These are phyloP conservation scores for Holacanthella duospinosa DNA, from an alignment of 2,888 invertebrate species.

Conservation along the genomic window DNA sequence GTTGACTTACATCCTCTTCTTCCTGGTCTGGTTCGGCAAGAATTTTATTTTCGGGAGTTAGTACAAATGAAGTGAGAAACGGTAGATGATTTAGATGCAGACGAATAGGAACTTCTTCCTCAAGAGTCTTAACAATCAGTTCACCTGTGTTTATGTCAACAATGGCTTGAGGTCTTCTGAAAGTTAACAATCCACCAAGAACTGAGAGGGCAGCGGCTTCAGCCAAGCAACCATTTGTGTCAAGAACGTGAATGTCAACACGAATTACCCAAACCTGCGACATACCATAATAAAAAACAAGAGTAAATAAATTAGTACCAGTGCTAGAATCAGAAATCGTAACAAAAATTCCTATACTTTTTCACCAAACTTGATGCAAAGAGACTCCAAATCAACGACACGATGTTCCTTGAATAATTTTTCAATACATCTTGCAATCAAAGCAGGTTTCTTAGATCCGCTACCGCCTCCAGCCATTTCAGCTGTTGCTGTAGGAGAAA, in stretches of 20 bases:
- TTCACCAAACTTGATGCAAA: constrained; percentile 36
- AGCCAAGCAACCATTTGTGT: constrained; percentile 33
- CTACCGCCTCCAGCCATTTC: constrained; percentile 33
- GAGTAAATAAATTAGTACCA: background rate
- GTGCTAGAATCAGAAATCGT: too few species aligned
- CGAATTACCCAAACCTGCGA: constrained; percentile 34
- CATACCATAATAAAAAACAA: background rate
- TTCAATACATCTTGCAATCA: constrained; percentile 30
- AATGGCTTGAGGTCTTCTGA: constrained; percentile 29
- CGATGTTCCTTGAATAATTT: constrained; percentile 33
- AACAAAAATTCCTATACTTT: constrained; percentile 21
- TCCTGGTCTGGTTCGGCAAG: constrained; percentile 29
- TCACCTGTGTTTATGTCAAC: constrained; percentile 29
- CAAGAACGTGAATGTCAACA: constrained; percentile 32
- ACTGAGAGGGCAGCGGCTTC: constrained; percentile 33
- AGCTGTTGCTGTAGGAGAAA: constrained; percentile 34
- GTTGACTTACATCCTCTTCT: constrained; percentile 26
- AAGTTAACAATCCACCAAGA: constrained; percentile 30
- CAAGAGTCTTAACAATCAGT: constrained; percentile 22
- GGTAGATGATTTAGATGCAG: constrained; percentile 32
- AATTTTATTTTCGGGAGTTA: constrained; percentile 21
- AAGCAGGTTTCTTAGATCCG: constrained; percentile 27
- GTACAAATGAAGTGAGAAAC: constrained; percentile 26
- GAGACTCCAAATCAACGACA: constrained; percentile 32
- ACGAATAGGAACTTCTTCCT: constrained; percentile 28